These are phyloP conservation scores for Nymphalis polychloros DNA, from an alignment of 2,888 invertebrate species.

Conservation along the genomic window DNA sequence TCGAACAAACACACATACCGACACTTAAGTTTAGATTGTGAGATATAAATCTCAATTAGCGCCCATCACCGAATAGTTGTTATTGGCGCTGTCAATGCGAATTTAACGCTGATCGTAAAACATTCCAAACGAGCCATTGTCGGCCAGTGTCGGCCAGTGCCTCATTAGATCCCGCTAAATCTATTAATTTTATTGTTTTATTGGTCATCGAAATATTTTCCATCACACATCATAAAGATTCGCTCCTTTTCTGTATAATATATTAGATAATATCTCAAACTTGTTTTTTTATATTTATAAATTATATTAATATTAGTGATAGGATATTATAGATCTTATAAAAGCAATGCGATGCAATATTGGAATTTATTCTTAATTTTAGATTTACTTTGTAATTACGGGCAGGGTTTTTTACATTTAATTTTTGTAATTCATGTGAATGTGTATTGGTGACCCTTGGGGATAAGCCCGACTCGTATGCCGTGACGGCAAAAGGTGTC, in stretches of 20 bases:
- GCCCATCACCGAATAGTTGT: slow-evolving; percentile 20
- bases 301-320: too few relatives aligned
- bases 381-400: too few relatives aligned
- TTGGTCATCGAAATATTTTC: slow-evolving; percentile 5
- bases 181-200: slow-evolving; percentile 21
- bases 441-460: too few relatives aligned
- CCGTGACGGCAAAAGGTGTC: too few relatives aligned
- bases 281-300: too few relatives aligned
- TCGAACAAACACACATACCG: neutral
- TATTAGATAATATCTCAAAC: neutral
- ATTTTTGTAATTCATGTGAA: too few relatives aligned
- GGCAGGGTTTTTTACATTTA: too few relatives aligned
- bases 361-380: too few relatives aligned
- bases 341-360: too few relatives aligned
- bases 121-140: neutral
- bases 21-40: neutral
- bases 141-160: neutral
- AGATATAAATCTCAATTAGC: slow-evolving; percentile 29
- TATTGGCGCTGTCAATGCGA: slow-evolving; percentile 21
- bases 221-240: slow-evolving; percentile 10
- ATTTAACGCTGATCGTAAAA: slow-evolving; percentile 15
- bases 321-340: too few relatives aligned
- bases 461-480: too few relatives aligned
- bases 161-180: slow-evolving; percentile 14
- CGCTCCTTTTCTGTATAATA: neutral